Conservation (phyloP, 1,140 invertebrate genomes). For the Mercenaria mercenaria region DNA sequence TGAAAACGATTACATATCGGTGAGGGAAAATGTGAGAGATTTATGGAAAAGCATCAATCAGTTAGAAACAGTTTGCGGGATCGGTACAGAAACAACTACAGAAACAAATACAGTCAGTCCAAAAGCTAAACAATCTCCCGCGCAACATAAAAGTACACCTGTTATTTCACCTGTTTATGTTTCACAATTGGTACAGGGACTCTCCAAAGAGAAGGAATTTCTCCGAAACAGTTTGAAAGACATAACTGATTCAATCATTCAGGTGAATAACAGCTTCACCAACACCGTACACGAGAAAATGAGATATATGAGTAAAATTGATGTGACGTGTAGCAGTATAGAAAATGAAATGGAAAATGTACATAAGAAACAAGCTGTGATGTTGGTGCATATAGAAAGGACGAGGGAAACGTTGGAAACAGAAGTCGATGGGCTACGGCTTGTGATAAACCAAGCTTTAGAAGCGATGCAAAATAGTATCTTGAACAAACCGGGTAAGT, state of each 20-base stretch:
- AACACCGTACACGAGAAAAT: background rate
- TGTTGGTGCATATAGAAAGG: background rate
- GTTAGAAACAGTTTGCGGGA: background rate
- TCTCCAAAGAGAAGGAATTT: constrained; percentile 7
- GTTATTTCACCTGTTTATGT: background rate
- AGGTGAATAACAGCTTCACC: background rate
- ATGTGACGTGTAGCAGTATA: background rate
- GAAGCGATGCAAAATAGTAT: background rate
- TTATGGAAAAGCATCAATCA: background rate
- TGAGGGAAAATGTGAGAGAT: background rate
- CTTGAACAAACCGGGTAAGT: background rate
- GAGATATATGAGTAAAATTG: background rate
- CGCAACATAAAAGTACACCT: background rate
- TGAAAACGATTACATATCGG: background rate
- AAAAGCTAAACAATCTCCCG: background rate
- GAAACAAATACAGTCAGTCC: background rate
- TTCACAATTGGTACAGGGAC: background rate
- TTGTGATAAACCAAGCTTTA: background rate
- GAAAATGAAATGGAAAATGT: background rate
- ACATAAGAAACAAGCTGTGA: background rate
- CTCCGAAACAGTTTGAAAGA: background rate
- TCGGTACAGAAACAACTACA: background rate
- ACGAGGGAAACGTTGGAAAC: background rate
- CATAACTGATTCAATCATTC: background rate
- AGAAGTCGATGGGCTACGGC: background rate